phyloP scores from a whole-genome alignment of 2,797 vertebrate species.

The Buphagus erythrorhynchus region DNA sequence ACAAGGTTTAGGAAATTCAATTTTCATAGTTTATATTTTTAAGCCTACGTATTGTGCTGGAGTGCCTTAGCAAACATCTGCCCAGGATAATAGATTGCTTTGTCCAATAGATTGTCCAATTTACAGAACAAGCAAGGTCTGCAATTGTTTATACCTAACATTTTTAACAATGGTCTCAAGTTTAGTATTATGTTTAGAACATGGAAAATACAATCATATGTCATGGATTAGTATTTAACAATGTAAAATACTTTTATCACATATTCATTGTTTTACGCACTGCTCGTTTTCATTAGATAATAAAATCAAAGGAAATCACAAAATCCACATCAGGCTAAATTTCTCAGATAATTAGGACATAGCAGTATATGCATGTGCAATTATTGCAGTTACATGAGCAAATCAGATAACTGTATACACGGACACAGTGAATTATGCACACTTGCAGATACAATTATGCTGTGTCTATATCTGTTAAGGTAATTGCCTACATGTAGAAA shows the following conservation, averaged over 20 bases:
- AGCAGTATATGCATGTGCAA: background rate
- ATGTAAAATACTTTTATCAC: background rate
- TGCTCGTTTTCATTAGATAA: background rate
- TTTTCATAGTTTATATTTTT: background rate
- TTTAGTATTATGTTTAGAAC: background rate
- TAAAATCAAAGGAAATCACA: background rate
- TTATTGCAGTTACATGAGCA: background rate
- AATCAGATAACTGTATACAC: background rate
- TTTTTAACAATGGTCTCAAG: background rate
- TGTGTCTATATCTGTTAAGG: background rate
- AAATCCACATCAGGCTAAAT: background rate
- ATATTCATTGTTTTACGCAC: background rate
- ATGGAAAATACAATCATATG: background rate
- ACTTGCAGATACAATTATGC: constrained; percentile 8
- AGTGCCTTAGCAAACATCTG: background rate
- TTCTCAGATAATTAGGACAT: background rate
- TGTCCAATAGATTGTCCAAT: background rate
- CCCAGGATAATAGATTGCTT: background rate
- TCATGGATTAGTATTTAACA: background rate
- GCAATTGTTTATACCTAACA: background rate
- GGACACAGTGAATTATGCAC: constrained; percentile 3
- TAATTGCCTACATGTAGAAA: constrained; percentile 5
- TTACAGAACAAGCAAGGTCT: background rate
- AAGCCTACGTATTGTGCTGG: background rate
- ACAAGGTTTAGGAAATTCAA: background rate